Conservation (phyloP, 2,888 invertebrate genomes). For the Diachrysia chrysitis region DNA sequence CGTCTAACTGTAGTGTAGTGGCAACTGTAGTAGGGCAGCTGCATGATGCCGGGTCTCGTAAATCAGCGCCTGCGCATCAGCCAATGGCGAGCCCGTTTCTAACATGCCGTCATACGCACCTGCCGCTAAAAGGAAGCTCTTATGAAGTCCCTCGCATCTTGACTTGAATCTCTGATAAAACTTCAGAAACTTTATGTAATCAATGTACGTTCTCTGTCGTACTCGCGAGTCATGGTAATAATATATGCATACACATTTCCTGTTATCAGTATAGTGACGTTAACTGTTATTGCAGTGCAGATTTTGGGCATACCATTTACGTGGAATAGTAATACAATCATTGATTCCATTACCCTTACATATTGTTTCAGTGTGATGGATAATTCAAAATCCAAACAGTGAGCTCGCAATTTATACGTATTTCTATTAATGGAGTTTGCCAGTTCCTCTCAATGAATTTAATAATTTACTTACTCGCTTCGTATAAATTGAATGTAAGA, state of each 20-base stretch:
- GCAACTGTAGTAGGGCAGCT: constrained; percentile 75
- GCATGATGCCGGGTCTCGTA: constrained; percentile 68
- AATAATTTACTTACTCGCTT: constrained; percentile 55
- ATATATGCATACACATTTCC: not conserved
- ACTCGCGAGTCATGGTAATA: not conserved
- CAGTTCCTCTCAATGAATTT: constrained; percentile 47
- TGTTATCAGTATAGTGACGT: not conserved
- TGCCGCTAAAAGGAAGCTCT: constrained; percentile 81
- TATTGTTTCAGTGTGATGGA: constrained; percentile 27
- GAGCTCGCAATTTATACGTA: constrained; percentile 32
- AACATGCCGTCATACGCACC: constrained; percentile 75
- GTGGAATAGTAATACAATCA: constrained; percentile 24
- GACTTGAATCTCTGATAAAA: constrained; percentile 52
- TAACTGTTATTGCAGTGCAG: not conserved
- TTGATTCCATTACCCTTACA: constrained; percentile 33
- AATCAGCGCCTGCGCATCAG: constrained; percentile 79
- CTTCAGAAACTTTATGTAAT: constrained; percentile 27
- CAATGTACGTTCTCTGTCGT: not conserved
- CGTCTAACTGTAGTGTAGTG: constrained; percentile 66
- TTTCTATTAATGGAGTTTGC: constrained; percentile 48
- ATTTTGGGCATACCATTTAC: constrained; percentile 9
- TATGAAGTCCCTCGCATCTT: constrained; percentile 70
- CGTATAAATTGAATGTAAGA: constrained; percentile 64
- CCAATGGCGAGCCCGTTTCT: constrained; percentile 71
- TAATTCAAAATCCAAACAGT: constrained; percentile 26